These are phyloP conservation scores for Drosophila subquinaria DNA, from an alignment of 2,888 invertebrate species.

Conservation along the genomic window DNA sequence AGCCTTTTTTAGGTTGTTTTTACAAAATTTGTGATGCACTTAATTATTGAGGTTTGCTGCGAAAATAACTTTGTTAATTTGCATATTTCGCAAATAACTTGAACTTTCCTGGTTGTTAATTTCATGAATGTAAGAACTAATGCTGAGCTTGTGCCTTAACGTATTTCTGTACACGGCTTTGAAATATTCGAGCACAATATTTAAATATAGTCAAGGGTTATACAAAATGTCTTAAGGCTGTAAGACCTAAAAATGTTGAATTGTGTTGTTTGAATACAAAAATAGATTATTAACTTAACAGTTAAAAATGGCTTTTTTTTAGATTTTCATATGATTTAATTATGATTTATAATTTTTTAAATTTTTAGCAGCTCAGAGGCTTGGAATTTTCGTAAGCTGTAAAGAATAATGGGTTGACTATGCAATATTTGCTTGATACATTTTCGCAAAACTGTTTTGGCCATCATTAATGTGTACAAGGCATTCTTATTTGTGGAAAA, in stretches of 20 bases:
- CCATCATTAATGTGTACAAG: neutral
- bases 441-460: neutral
- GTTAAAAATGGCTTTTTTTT: neutral
- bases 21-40: neutral
- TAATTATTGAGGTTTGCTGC: neutral
- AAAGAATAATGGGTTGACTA: neutral
- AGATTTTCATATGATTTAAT: too few species aligned
- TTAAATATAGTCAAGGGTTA: neutral
- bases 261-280: neutral
- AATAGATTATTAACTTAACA: neutral
- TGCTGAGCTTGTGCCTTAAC: neutral
- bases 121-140: neutral
- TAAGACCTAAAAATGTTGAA: neutral
- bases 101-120: neutral
- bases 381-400: neutral
- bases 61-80: neutral
- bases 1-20: slow-evolving; percentile 4
- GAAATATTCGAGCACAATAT: neutral
- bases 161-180: slow-evolving; percentile 1
- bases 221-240: neutral
- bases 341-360: too few species aligned
- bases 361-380: too few species aligned
- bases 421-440: neutral
- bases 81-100: neutral
- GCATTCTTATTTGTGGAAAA: neutral